Percentiles rank a stretch among this genome's conserved stretches.
phyloP scores from a whole-genome alignment of 1,140 invertebrate species.

The Drosophila nannoptera region DNA sequence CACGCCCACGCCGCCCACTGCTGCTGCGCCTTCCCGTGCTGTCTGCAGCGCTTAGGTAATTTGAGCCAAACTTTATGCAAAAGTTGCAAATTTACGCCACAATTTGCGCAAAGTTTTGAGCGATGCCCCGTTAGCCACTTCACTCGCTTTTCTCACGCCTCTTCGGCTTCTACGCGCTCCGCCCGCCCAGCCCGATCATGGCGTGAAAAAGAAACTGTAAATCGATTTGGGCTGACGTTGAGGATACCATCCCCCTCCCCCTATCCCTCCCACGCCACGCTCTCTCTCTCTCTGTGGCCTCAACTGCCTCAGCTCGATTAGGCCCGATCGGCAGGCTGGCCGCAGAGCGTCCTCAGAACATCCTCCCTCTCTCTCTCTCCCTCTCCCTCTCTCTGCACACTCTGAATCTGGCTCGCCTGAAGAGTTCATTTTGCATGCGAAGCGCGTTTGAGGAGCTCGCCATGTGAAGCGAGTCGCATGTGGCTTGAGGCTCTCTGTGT shows the following conservation, averaged over 20 bases:
- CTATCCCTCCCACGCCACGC: no score
- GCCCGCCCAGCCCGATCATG: not conserved
- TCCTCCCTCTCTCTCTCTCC: no score
- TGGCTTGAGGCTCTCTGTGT: constrained; percentile 44
- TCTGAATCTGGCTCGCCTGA: constrained; percentile 35
- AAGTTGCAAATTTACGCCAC: constrained; percentile 74
- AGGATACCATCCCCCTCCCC: no score
- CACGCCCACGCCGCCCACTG: not conserved
- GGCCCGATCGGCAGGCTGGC: no score
- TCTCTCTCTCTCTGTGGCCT: no score
- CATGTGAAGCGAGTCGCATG: constrained; percentile 50
- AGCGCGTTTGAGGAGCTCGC: constrained; percentile 57
- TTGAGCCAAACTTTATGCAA: constrained; percentile 74
- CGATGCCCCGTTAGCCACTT: constrained; percentile 7
- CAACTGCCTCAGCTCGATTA: no score
- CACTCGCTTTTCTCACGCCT: not conserved
- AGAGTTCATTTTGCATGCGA: constrained; percentile 69
- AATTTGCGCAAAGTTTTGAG: constrained; percentile 70
- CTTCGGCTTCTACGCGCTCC: not conserved
- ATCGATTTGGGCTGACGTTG: constrained; percentile 34
- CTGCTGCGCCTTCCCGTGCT: not conserved
- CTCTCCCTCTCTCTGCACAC: not conserved
- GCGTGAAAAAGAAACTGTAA: constrained; percentile 22
- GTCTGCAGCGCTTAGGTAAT: constrained; percentile 64
- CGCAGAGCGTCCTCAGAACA: no score